Evolutionary conservation across 2,113 vertebrate species (phyloP), one percentile per base, ranked within the genome.

Genomic region (Eclectus roratus): DNA sequence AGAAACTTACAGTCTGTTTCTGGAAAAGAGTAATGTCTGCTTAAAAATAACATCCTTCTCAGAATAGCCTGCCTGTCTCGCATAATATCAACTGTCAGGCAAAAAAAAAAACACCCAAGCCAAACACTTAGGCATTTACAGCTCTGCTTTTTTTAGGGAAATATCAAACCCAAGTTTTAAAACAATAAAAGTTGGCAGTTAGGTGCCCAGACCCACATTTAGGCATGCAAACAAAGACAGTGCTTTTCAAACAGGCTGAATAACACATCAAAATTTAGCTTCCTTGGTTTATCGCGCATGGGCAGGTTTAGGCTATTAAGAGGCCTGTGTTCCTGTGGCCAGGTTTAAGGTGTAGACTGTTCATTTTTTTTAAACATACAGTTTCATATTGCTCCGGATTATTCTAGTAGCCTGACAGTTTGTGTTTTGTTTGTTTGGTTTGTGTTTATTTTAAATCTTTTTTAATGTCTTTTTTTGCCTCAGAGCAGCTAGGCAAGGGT

Each of bases 41-140:
- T 88, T 94, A 92, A 96, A 97, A 96, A 95, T 94, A 96, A 78
- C 69, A 86, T 89, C 58, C 52, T 86, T 49, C 47, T 47, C 80
- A 83, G 85, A 96, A 94, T 53, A 96, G 88, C 52, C 68, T 74
- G 41, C 46, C 53, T 88, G 72, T 88, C 64, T 88, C 52, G 25
- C 4, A 55, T 64, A 63, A 16, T 27, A 85, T 80, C 25, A 58
- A 1, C 17, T 43, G 28, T 3, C 8, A 7, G 9, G 1, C 1
- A 13, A 19, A 28, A 41, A 15, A 18, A 25, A 39, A 15, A 18
- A 24, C 9, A n/a, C 11, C 19, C 27, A 78, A 56, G 60, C 23
- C 33, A 64, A 69, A 33, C n/a, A 13, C 27, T 21, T 47, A 27
- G 8, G 39, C 72, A 43, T 80, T 85, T 65, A 66, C 14, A 77